These are phyloP conservation scores for Nebria ingens DNA, from an alignment of 1,140 invertebrate species.

Conservation along the genomic window DNA sequence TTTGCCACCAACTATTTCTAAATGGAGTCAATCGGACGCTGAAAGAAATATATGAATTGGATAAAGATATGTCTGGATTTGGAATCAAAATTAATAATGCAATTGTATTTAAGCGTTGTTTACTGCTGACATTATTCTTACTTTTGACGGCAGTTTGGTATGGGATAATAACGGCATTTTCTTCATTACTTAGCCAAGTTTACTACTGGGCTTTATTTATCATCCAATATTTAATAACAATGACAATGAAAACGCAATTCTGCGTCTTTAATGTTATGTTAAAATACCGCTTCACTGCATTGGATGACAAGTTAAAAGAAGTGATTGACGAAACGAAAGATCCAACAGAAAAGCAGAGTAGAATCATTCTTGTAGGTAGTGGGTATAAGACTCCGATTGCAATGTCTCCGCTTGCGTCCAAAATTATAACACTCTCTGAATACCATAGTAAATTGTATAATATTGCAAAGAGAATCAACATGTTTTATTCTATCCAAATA, in stretches of 20 bases:
- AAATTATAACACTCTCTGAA: neutral
- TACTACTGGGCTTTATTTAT: neutral
- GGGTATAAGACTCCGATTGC: neutral
- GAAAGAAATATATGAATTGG: neutral
- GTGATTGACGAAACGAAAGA: neutral
- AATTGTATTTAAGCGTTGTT: neutral
- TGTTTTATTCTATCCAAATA: neutral
- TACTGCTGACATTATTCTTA: neutral
- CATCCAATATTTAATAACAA: neutral
- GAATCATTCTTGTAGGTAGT: neutral
- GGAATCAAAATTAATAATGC: neutral
- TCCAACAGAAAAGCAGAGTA: neutral
- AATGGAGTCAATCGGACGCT: neutral
- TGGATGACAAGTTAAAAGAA: neutral
- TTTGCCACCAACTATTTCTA: neutral
- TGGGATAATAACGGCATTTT: neutral
- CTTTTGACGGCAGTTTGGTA: neutral
- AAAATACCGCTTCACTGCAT: neutral
- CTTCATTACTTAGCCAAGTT: neutral
- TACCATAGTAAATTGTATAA: constrained; percentile 1
- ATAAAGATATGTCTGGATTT: neutral
- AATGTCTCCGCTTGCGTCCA: neutral
- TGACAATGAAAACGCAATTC: constrained; percentile 5
- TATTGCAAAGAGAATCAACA: neutral
- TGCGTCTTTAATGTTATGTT: neutral